Evolutionary conservation across 2,797 vertebrate genomes (phyloP).

Genomic region (Falco columbarius): DNA sequence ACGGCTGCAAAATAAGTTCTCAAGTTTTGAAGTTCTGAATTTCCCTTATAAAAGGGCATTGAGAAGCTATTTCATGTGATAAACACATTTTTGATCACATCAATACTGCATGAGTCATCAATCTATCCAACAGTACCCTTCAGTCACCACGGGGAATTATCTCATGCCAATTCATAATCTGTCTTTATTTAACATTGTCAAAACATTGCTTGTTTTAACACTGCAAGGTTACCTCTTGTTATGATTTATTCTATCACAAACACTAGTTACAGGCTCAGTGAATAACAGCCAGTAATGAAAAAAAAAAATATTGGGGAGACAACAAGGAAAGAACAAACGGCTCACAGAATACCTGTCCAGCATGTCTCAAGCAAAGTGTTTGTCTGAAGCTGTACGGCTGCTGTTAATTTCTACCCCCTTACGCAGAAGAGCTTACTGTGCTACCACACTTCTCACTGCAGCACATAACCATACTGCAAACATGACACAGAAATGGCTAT

Average conservation of each 20-base stretch:
- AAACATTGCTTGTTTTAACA: slow-evolving; percentile 9
- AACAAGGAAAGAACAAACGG: not conserved
- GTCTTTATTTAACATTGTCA: not conserved
- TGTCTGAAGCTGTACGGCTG: not conserved
- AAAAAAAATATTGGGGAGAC: not conserved
- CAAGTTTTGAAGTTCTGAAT: not conserved
- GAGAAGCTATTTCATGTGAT: not conserved
- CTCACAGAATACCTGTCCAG: not conserved
- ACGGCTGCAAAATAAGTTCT: not conserved
- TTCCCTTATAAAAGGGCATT: not conserved
- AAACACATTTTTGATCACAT: not conserved
- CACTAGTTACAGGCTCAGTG: not conserved
- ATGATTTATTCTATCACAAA: not conserved
- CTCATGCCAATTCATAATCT: not conserved
- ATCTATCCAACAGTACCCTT: not conserved
- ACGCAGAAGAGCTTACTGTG: not conserved
- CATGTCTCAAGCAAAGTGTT: not conserved
- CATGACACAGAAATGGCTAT: not conserved
- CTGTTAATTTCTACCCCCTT: not conserved
- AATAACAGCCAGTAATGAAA: not conserved
- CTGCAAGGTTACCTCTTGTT: not conserved
- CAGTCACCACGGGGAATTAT: not conserved
- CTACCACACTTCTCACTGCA: not conserved
- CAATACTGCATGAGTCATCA: not conserved
- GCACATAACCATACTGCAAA: not conserved